phyloP scores from a whole-genome alignment of 2,797 vertebrate genomes.

The Syncerus caffer region DNA sequence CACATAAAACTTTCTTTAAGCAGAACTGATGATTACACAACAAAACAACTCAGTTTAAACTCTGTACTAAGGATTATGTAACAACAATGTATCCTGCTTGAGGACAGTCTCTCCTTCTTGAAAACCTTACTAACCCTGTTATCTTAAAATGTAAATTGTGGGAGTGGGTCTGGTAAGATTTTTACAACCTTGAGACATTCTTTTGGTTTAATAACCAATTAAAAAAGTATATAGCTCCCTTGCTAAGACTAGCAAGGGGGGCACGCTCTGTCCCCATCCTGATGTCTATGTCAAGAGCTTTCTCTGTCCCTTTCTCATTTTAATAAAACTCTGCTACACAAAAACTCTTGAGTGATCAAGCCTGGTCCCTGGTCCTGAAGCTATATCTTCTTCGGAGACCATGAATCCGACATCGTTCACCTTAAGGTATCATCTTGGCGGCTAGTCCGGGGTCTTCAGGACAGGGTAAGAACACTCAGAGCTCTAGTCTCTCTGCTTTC shows the following conservation, averaged over 20 bases:
- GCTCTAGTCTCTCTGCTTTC: background rate
- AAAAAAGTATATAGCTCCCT: background rate
- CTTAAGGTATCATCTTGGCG: background rate
- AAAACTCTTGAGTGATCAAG: background rate
- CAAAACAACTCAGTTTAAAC: background rate
- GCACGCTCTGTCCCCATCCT: background rate
- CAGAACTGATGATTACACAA: background rate
- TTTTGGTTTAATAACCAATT: background rate
- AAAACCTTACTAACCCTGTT: background rate
- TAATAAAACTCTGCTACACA: background rate
- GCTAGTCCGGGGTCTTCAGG: background rate
- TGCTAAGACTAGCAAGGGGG: background rate
- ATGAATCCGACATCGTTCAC: background rate
- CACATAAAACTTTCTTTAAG: background rate
- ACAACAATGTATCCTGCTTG: background rate
- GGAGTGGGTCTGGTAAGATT: background rate
- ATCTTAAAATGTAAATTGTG: background rate
- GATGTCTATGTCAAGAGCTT: background rate
- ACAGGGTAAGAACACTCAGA: background rate
- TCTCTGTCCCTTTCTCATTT: background rate
- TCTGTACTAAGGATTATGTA: background rate
- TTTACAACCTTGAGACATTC: background rate
- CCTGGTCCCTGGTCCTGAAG: background rate
- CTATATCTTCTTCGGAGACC: background rate
- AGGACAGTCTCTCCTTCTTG: background rate